A percentile compares a stretch with the other conserved stretches of the same genome.
Conservation (phyloP, 1,140 invertebrate species). For the Chelonus insularis region DNA sequence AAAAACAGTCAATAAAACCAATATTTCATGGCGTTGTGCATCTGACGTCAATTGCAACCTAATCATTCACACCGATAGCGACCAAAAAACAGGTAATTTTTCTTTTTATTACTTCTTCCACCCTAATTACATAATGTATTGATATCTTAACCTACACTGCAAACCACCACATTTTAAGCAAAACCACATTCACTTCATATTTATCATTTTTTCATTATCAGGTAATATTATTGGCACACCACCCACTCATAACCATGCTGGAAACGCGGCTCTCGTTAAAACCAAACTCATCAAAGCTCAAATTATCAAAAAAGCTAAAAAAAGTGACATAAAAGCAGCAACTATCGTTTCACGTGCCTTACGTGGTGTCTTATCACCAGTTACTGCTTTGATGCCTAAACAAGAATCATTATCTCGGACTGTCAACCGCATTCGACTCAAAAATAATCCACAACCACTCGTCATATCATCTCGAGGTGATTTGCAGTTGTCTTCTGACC, state of each 20-base stretch:
- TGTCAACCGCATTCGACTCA: not conserved
- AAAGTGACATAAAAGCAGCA: not conserved
- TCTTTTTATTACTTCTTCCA: not conserved
- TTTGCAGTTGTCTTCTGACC: not conserved
- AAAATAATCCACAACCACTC: not conserved
- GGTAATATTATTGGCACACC: not conserved
- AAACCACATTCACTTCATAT: too few relatives aligned
- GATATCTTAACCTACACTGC: too few relatives aligned
- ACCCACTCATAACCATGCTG: slow-evolving; percentile 2
- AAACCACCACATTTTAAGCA: too few relatives aligned
- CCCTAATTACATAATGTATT: not conserved
- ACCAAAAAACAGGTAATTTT: not conserved
- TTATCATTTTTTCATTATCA: not conserved
- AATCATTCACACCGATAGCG: not conserved
- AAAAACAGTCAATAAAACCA: not conserved
- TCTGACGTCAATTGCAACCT: not conserved
- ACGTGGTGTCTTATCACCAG: not conserved
- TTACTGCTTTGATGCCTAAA: not conserved
- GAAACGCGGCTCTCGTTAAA: not conserved
- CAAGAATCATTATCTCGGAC: not conserved
- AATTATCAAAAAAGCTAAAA: slow-evolving; percentile 4
- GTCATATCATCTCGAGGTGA: not conserved
- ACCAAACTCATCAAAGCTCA: not conserved
- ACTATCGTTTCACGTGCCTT: not conserved
- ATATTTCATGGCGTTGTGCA: not conserved